phyloP scores from a whole-genome alignment of 2,888 invertebrate species.

The Dolichomitus sp. region DNA sequence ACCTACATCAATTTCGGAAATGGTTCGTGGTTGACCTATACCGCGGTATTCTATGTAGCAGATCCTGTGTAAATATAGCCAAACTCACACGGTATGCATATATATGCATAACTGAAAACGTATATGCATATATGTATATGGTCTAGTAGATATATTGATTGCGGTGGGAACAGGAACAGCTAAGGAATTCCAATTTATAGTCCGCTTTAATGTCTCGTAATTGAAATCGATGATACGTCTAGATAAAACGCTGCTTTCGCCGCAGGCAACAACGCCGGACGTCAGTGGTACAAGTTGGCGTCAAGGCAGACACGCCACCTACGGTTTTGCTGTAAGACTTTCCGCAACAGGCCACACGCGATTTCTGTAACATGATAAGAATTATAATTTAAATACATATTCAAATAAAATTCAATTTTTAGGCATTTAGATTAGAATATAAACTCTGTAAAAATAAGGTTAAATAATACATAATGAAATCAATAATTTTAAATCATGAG shows the following conservation, averaged over 20 bases:
- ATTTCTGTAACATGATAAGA: neutral
- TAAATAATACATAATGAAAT: neutral
- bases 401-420: neutral
- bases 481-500: neutral
- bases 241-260: constrained; percentile 17
- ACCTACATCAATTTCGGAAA: constrained; percentile 59
- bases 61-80: neutral
- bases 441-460: neutral
- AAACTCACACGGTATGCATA: constrained; percentile 1
- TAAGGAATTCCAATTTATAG: constrained; percentile 67
- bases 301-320: constrained; percentile 1
- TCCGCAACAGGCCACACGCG: neutral
- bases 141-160: constrained; percentile 58
- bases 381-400: neutral
- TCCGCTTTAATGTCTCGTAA: constrained; percentile 50
- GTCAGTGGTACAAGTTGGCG: constrained; percentile 27
- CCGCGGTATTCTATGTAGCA: neutral
- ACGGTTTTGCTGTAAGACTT: neutral
- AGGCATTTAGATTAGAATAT: neutral
- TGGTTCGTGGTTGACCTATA: neutral
- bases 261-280: neutral
- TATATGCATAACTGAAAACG: neutral
- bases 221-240: constrained; percentile 51
- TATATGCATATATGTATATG: neutral
- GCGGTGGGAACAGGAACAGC: constrained; percentile 42